Evolutionary conservation across 2,113 vertebrate species (phyloP).

Genomic region (Hippocampus abdominalis): DNA sequence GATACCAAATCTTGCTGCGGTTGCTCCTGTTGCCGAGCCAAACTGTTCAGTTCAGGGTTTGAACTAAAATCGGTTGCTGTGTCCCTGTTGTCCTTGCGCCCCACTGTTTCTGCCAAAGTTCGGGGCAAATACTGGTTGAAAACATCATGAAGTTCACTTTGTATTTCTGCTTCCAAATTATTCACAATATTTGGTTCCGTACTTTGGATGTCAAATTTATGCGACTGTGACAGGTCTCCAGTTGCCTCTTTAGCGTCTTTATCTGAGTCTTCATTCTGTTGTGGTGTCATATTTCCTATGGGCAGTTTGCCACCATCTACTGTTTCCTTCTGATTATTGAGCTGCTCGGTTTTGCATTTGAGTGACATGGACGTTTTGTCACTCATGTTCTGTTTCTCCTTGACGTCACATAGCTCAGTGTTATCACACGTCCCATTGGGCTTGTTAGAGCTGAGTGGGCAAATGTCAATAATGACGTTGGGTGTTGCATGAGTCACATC

Average conservation of each 20-base stretch:
- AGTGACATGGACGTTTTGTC: conserved; percentile 6
- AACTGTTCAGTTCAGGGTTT: conserved; percentile 36
- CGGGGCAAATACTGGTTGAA: conserved; percentile 31
- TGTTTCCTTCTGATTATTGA: conserved; percentile 44
- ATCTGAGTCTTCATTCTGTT: conserved; percentile 33
- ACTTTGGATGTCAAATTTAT: conserved; percentile 15
- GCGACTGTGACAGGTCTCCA: conserved; percentile 26
- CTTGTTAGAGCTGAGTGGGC: conserved; percentile 19
- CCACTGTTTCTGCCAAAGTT: conserved; percentile 23
- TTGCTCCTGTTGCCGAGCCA: conserved; percentile 48
- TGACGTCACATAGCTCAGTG: conserved; percentile 20
- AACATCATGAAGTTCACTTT: conserved; percentile 27
- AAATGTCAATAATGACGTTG: conserved; percentile 29
- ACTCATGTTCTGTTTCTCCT: conserved; percentile 15
- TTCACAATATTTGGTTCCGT: conserved; percentile 14
- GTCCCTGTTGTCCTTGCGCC: conserved; percentile 28
- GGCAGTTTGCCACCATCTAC: conserved; percentile 16
- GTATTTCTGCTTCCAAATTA: conserved; percentile 25
- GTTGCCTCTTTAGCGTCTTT: conserved; percentile 35
- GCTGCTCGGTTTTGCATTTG: conserved; percentile 26
- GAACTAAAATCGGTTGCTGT: conserved; percentile 20
- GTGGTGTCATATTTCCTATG: conserved; percentile 28
- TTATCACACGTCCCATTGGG: conserved; percentile 7
- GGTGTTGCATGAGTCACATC: conserved; percentile 15
- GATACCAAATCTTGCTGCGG: conserved; percentile 31